These are phyloP conservation scores for Deilephila elpenor DNA, from an alignment of 2,888 invertebrate genomes.

Conservation along the genomic window DNA sequence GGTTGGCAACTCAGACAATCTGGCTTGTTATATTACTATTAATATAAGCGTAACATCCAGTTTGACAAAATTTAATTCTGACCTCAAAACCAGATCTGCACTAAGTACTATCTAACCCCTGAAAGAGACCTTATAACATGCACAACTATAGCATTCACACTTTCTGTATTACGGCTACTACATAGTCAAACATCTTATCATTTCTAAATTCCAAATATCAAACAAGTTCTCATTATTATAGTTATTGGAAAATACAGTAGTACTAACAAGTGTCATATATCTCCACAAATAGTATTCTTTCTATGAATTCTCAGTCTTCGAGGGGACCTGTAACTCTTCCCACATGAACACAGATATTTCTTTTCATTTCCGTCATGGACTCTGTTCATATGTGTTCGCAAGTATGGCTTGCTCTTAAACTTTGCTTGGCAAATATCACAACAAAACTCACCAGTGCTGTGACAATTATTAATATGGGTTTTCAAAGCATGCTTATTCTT, in stretches of 20 bases:
- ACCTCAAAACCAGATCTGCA: no score
- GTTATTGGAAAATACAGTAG: neutral
- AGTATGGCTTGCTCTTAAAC: conserved; percentile 48
- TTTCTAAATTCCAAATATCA: no score
- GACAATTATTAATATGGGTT: conserved; percentile 50
- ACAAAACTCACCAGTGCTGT: conserved; percentile 39
- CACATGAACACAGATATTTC: conserved; percentile 50
- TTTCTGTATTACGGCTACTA: no score
- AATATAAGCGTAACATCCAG: neutral
- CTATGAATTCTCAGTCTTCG: conserved; percentile 53
- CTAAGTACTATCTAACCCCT: no score
- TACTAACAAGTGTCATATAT: neutral
- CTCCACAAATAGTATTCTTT: conserved; percentile 43
- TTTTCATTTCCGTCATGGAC: conserved; percentile 54
- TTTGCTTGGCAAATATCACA: conserved; percentile 50
- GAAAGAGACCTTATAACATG: no score
- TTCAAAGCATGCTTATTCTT: conserved; percentile 37
- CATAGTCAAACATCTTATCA: no score
- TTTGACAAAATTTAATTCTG: neutral
- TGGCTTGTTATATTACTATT: no score
- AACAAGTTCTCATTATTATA: no score
- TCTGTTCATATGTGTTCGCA: conserved; percentile 47
- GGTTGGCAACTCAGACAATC: no score
- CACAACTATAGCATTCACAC: no score
- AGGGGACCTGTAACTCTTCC: conserved; percentile 50